Base-by-base conservation (phyloP, 2,888 invertebrate genomes). In the Sarcophaga variegata region DNA sequence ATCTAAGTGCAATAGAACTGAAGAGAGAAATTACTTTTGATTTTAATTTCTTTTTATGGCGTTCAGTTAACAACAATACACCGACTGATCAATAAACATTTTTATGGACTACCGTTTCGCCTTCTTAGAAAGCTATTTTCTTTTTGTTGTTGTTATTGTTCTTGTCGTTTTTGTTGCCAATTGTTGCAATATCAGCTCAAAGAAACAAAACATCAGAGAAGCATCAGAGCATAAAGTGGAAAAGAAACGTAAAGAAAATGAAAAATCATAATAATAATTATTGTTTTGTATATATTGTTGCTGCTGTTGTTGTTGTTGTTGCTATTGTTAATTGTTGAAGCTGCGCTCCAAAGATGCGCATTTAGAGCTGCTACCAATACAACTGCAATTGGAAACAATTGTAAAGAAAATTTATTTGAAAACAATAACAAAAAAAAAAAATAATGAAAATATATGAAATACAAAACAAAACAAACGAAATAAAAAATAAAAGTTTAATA, bases 151-250 rank as follows among this genome's bases (percentile, higher is more conserved):
- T 47, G 1, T 70, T 37, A 45, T n/a, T 69, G 45, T 75, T 17
- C 60, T 82, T 76, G 12, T 64, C 17, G 59, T 75, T 5, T 47
- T n/a, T 37, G 37, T 37, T 37, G 37, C 37, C 37, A 37, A 80
- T 71, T 69, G 62, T 45, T 79, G 2, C 37, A 74, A 8, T 14
- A 37, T 37, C 37, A 37, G 37, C 37, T 37, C 8, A 37, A 37
- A 37, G 37, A 37, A 8, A 37, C 8, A 37, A 37, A 37, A 0
- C 0, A 37, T 79, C 59, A 25, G 45, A 77, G 49, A 54, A 54
- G 89, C 89, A 89, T 81, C 88, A 88, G 89, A 81, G 89, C 89
- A 89, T 89, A 87, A 89, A 88, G 87, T 89, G 88, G 85, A 88
- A 88, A 89, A 88, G 85, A 88, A 88, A 89, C 74, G 22, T 64